Evolutionary conservation across 2,797 vertebrate genomes (phyloP), one percentile per base, ranked within the genome.

Genomic region (Morelia viridis): DNA sequence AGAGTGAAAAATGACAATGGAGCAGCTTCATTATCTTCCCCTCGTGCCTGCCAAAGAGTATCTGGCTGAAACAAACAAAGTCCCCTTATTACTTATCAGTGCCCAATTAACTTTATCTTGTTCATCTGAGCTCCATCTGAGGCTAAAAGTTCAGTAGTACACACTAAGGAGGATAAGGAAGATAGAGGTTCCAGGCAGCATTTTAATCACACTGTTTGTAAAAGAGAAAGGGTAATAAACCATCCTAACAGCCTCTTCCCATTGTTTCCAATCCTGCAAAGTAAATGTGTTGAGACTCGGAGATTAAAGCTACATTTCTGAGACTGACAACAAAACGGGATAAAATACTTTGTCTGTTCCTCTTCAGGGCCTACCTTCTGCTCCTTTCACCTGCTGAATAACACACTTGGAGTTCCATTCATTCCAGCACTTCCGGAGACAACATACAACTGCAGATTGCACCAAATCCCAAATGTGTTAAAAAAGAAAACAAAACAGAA

Each of bases 91-190:
- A 87, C 88, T 91, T 90, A 91, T 91, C 88, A 83, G 65, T 92
- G 83, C 35, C 90, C 92, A 96, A 95, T 96, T 95, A 95, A 92
- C 88, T 95, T 96, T 95, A 96, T 96, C 96, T 95, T 96, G 94
- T 95, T 94, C 92, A 96, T 95, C 95, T 89, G 94, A 94, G 92
- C 90, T 94, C 95, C 95, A 95, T 93, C 94, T 92, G 92, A 85
- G 95, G 84, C 95, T 89, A 95, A 15, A 1, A 95, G 94, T 96
- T 96, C 95, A 95, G 94, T 87, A 88, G 88, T 92, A 90, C 89
- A 94, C 91, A 95, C 94, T 61, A 91, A 92, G 87, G 80, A 96
- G 93, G 96, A 96, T 91, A 96, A 92, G 68, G 94, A 92, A 0
- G 11, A 90, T 88, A 28, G 26, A 87, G 86, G 90, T 89, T 87